A percentile compares a stretch with the other conserved stretches of the same genome.
phyloP scores from a whole-genome alignment of 2,888 invertebrate genomes.

The Alsophila aescularia region DNA sequence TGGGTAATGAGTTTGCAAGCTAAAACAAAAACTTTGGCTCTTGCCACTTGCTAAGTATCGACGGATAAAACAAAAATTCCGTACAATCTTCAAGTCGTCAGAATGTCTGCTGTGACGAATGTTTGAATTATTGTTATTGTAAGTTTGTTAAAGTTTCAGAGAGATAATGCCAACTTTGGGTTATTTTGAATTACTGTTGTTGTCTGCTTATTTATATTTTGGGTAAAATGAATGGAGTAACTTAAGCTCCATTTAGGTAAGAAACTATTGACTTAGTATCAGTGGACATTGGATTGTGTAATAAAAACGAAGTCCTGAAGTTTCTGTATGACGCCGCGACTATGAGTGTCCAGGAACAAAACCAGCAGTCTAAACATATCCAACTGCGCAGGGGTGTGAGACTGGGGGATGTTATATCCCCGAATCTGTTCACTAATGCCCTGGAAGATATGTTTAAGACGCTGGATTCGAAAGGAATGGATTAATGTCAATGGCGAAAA shows the following conservation, averaged over 20 bases:
- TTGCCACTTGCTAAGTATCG: constrained; percentile 23
- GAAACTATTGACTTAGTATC: too few relatives aligned
- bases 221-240: constrained; percentile 10
- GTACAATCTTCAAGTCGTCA: constrained; percentile 11
- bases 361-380: too few relatives aligned
- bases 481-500: too few relatives aligned
- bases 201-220: constrained; percentile 4
- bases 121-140: constrained; percentile 15
- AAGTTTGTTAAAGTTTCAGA: constrained; percentile 14
- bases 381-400: too few relatives aligned
- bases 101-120: constrained; percentile 21
- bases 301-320: too few relatives aligned
- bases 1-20: constrained; percentile 67
- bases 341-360: too few relatives aligned
- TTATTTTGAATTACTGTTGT: constrained; percentile 14
- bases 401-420: too few relatives aligned
- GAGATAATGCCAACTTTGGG: constrained; percentile 8
- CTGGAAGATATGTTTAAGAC: too few relatives aligned
- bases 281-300: too few relatives aligned
- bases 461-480: too few relatives aligned
- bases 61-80: constrained; percentile 23
- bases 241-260: neutral
- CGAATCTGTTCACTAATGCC: too few relatives aligned
- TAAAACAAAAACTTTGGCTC: constrained; percentile 51
- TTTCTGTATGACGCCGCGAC: too few relatives aligned